Evolutionary conservation across 2,888 invertebrate genomes (phyloP), one percentile per base, ranked within the genome.

Genomic region (Standfussiana lucernea): DNA sequence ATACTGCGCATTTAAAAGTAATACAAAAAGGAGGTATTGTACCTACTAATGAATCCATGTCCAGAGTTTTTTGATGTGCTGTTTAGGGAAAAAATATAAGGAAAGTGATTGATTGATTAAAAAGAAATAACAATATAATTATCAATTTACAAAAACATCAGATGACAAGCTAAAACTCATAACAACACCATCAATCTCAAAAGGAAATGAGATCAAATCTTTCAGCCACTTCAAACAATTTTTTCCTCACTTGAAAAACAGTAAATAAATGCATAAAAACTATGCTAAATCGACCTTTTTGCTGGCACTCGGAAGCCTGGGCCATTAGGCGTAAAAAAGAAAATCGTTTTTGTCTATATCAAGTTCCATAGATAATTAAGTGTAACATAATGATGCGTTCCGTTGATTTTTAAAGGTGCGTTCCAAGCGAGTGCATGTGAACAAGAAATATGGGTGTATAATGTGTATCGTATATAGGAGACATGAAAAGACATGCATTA

Each of bases 321-420:
- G 70, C 75, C 78, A 84, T 84, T 80, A 80, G 78, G 45, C 69
- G 66, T 86, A 83, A 88, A 87, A 77, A 86, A 78, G 80, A 77
- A 80, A 76, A 74, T 77, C 35, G 76, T 84, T 87, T 81, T 83
- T 80, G 71, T 88, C 76, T 83, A 78, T 87, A 85, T 87, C 83
- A 72, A 81, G 84, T 88, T 82, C 85, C 80, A 88, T 53, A 88
- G 82, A 88, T 88, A 88, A 88, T 87, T 85, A 87, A 86, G 79
- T 80, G 76, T 83, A 85, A 84, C 82, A 80, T 85, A 87, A 89
- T 85, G 87, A 83, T 81, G 82, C 78, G 84, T 90, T 90, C 85
- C 82, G 74, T 83, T 83, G 83, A 86, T 82, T 86, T 85, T 83
- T 85, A 86, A 91, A 91, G 91, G 90, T 90, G 88, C 88, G 93